Base-by-base conservation (phyloP, 2,113 vertebrate species). In the Takifugu bimaculatus region DNA sequence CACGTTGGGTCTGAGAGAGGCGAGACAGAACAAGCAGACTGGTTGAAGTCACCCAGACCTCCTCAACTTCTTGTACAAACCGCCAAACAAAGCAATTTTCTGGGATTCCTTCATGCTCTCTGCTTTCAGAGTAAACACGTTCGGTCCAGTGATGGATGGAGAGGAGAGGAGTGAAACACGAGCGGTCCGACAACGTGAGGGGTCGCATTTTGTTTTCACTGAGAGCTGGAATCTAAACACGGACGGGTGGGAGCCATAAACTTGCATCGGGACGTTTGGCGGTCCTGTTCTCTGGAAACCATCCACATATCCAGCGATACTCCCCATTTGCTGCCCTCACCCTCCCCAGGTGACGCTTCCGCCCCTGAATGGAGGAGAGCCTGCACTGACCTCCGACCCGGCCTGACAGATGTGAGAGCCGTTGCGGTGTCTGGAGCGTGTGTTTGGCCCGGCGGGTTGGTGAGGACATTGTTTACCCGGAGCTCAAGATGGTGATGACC, bases 1-100 rank as follows among this genome's bases (percentile, higher is more conserved):
- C 63, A 98, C 96, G 4, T 99, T 99, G 39, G 97, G 97, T 70
- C 97, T 99, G 86, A 54, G 28, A 68, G 49, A 70, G 50, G 65
- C 32, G 65, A 79, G 64, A 61, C 57, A 79, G 52, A 78, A 61
- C 57, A 77, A 78, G 75, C 50, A 81, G 70, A 60, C 65, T 81
- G 27, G 71, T 1, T 51, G 7, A 39, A 57, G 32, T 64, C 14
- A 68, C 2, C 26, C 50, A 65, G 65, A 70, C 59, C 57, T 73
- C 57, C 65, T 56, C 69, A 69, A 72, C 71, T 74, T 66, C 63
- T 5, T 60, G 52, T n/a, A 54, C 58, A 75, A 70, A 39, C 15
- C 63, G 53, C 52, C 59, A 53, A 66, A 74, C 45, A 84, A 74
- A 83, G 61, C 66, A 70, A 48, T 51, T 76, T 82, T 74, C 53